phyloP scores from a whole-genome alignment of 2,888 invertebrate species.

The Neelides folsomi region DNA sequence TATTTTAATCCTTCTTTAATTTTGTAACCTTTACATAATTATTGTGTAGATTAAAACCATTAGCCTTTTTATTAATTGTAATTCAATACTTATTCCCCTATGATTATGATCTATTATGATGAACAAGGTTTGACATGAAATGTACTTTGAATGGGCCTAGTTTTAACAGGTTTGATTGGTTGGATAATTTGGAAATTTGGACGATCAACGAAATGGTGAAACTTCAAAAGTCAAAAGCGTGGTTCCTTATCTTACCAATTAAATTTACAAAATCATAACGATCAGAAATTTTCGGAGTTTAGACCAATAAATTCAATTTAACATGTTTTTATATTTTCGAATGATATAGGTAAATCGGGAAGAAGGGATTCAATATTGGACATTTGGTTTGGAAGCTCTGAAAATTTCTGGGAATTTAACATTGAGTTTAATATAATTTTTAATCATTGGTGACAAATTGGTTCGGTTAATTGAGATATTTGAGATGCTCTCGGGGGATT shows the following conservation, averaged over 20 bases:
- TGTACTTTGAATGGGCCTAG: no score
- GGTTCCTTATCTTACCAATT: neutral
- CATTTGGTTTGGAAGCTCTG: slow-evolving; percentile 4
- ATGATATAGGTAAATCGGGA: neutral
- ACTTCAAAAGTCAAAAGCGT: neutral
- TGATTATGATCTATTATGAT: no score
- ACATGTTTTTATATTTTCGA: neutral
- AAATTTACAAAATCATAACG: neutral
- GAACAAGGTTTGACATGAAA: slow-evolving; percentile 1
- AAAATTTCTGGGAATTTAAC: slow-evolving; percentile 8
- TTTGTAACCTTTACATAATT: no score
- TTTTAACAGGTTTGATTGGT: no score
- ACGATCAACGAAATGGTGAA: neutral
- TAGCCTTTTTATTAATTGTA: no score
- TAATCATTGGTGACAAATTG: slow-evolving; percentile 2
- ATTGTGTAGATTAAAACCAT: no score
- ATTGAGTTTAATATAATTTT: neutral
- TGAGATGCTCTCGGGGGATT: neutral
- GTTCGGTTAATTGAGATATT: neutral
- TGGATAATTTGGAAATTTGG: neutral
- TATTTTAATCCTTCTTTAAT: no score
- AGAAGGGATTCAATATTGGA: neutral
- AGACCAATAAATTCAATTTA: neutral
- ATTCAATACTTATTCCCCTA: no score
- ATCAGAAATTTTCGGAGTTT: slow-evolving; percentile 7